These are phyloP conservation scores for Lycocerus yunnanus DNA, from an alignment of 2,888 invertebrate genomes.

Conservation along the genomic window DNA sequence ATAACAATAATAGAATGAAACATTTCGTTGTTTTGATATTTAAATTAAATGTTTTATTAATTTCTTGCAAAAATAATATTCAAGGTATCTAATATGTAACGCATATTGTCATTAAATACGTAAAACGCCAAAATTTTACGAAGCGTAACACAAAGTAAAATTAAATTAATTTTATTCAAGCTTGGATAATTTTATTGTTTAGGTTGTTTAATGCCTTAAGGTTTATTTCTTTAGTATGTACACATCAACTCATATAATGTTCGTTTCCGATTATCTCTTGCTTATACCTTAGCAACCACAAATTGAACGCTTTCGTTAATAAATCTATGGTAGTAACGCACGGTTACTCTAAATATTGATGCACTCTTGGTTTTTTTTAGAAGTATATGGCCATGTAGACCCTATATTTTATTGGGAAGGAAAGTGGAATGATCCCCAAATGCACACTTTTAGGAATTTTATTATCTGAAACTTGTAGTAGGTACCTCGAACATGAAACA, in stretches of 20 bases:
- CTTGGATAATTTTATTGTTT: conserved; percentile 25
- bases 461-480: conserved; percentile 33
- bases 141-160: neutral
- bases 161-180: conserved; percentile 7
- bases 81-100: neutral
- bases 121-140: neutral
- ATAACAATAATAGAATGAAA: neutral
- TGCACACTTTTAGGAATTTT: conserved; percentile 39
- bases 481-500: conserved; percentile 11
- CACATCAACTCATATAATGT: neutral
- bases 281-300: neutral
- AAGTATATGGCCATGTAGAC: conserved; percentile 26
- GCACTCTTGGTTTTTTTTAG: conserved; percentile 18
- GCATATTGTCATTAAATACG: neutral
- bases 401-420: conserved; percentile 29
- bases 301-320: conserved; percentile 6
- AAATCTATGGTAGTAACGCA: conserved; percentile 9
- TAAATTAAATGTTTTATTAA: neutral
- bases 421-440: conserved; percentile 36
- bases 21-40: neutral
- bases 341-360: conserved; percentile 24
- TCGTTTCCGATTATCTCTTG: neutral
- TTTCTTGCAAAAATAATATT: neutral
- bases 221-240: conserved; percentile 2
- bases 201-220: conserved; percentile 3